These are phyloP conservation scores for Semnopithecus entellus DNA, from an alignment of 2,113 vertebrate genomes.

Conservation along the genomic window DNA sequence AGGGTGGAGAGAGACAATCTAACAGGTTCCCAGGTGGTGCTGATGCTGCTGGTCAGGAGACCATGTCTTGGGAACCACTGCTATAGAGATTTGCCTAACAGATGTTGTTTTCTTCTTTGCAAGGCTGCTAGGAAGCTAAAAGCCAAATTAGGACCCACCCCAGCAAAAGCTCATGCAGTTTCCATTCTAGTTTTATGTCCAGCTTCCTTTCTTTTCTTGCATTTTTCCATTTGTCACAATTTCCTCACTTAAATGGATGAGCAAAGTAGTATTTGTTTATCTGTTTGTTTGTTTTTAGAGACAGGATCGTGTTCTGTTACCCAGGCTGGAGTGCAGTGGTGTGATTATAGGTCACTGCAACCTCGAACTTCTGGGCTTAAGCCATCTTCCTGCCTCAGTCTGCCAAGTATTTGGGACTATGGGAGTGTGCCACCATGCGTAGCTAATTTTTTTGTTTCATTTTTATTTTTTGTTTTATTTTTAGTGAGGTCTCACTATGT, in stretches of 20 bases:
- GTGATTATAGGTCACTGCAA: no score
- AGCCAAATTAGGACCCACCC: background rate
- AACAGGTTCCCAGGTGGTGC: background rate
- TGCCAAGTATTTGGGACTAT: no score
- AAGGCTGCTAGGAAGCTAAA: background rate
- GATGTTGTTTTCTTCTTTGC: background rate
- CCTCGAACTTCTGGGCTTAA: no score
- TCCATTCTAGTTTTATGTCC: background rate
- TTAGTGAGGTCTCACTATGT: no score
- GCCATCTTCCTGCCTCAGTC: no score
- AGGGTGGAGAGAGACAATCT: background rate
- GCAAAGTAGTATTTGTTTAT: background rate
- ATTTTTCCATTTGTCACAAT: background rate
- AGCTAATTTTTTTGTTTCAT: no score
- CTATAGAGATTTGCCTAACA: background rate
- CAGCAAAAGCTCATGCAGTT: background rate
- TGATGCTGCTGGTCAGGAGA: background rate
- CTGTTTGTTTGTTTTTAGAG: background rate
- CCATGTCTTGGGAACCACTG: fast-evolving
- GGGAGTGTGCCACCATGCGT: no score
- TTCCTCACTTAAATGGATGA: background rate
- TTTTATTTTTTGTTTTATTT: no score
- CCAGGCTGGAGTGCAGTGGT: no score
- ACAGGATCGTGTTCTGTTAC: no score
- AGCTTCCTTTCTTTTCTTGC: background rate